Evolutionary conservation across 2,888 invertebrate species (phyloP).

Genomic region (Sphecodes monilicornis): DNA sequence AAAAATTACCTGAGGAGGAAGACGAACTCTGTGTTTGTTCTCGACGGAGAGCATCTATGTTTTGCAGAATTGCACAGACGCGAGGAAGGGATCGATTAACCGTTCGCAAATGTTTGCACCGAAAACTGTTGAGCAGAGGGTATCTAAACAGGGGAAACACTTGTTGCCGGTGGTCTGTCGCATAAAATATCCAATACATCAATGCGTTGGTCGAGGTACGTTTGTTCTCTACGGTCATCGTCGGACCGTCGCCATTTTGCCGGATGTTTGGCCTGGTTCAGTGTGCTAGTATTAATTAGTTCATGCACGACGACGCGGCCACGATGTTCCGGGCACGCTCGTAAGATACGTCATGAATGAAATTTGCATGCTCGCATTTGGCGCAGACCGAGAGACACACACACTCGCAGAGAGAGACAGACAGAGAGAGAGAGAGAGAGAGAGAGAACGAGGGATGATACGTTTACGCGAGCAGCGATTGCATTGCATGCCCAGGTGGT

Average conservation of each 20-base stretch:
- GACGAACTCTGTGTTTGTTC: not conserved
- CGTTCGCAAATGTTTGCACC: not conserved
- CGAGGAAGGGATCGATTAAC: not conserved
- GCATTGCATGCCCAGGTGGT: not conserved
- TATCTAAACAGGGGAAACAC: constrained; percentile 41
- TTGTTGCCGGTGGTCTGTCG: constrained; percentile 51
- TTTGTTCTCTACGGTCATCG: constrained; percentile 7
- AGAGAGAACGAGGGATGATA: not conserved
- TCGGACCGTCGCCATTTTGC: constrained; percentile 1
- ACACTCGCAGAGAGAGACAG: not conserved
- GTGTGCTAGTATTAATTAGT: constrained; percentile 25
- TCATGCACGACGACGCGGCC: constrained; percentile 22
- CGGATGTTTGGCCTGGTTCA: constrained; percentile 7
- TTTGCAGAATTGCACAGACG: not conserved
- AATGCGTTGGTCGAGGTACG: not conserved
- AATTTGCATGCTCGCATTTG: constrained; percentile 15
- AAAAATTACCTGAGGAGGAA: not conserved
- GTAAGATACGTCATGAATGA: constrained; percentile 38
- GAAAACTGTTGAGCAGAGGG: constrained; percentile 25
- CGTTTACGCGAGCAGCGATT: constrained; percentile 6
- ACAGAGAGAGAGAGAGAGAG: not conserved
- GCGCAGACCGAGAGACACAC: not conserved
- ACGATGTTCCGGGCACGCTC: not conserved
- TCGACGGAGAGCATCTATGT: not conserved
- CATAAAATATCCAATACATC: constrained; percentile 48